Percentiles rank a stretch among this genome's conserved stretches.
Conservation (phyloP, 2,888 invertebrate genomes). For the Sarcophaga subvicina region DNA sequence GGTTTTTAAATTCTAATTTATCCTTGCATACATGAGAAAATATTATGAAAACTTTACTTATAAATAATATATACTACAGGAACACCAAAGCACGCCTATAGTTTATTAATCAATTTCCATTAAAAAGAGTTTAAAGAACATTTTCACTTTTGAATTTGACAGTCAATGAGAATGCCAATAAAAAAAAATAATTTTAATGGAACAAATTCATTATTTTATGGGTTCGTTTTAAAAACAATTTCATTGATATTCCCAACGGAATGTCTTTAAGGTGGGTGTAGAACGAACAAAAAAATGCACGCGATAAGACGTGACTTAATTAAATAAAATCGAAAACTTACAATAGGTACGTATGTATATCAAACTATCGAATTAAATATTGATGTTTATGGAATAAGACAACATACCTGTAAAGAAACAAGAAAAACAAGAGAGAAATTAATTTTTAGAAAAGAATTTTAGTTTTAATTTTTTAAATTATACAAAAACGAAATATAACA, state of each 20-base stretch:
- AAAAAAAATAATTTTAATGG: too few species aligned
- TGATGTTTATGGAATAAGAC: not conserved
- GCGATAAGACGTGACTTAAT: conserved; percentile 15
- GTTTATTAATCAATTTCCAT: too few species aligned
- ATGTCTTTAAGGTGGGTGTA: not conserved
- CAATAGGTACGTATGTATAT: not conserved
- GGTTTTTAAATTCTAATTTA: too few species aligned
- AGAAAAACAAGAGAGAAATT: not conserved
- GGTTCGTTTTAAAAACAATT: not conserved
- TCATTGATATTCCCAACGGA: not conserved
- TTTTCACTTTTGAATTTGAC: too few species aligned
- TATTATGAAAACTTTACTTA: too few species aligned
- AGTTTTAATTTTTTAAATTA: not conserved
- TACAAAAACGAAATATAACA: not conserved
- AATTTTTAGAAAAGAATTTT: not conserved
- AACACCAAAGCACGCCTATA: too few species aligned
- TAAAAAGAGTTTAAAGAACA: too few species aligned
- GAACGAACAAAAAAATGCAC: not conserved
- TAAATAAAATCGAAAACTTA: conserved; percentile 31
- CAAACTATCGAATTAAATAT: conserved; percentile 24
- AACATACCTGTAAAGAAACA: conserved; percentile 47
- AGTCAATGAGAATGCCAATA: too few species aligned
- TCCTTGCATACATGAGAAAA: too few species aligned
- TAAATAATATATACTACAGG: too few species aligned
- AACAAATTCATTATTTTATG: not conserved